Base-by-base conservation (phyloP, 2,113 vertebrate species). In the Tychaedon coryphoeus region DNA sequence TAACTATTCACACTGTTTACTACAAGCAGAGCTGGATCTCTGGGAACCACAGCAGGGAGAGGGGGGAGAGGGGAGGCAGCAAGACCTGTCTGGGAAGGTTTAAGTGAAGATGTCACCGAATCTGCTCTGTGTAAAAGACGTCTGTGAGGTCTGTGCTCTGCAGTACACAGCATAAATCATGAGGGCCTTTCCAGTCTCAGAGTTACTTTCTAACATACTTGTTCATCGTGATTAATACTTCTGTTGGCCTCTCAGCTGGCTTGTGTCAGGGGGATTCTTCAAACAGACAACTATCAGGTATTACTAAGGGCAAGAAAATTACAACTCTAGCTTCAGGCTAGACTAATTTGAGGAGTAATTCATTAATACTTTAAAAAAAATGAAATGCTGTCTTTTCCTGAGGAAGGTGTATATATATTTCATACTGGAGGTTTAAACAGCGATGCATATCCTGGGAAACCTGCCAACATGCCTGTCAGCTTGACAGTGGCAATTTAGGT, bases 401-500 rank as follows among this genome's bases (percentile, higher is more conserved):
- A 73, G 51, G 90, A 91, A 92, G 51, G 51, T 42, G 12, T 74
- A 48, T 88, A 34, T 90, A 38, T 91, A 85, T 92, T 87, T 92
- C 77, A 88, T 77, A 58, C 73, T 66, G 47, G 60, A 90, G 57
- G 72, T 86, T 94, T 82, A 92, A 95, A 83, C 58, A 76, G 75
- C 60, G 84, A 88, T 94, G 73, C 62, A 36, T 33, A 65, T 94
- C 87, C 91, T 57, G 87, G 95, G 94, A 95, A 96, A 66, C 28
- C 36, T 94, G 93, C 95, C 94, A 97, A 61, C 1, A 3, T 82
- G 84, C 92, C 81, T 66, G 67, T 96, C 95, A 94, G 76, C 78
- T 81, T 95, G 94, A 96, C 90, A 94, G 70, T 51, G 71, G 84
- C 93, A 96, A 96, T 95, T 95, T 93, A 90, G 57, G 50, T 83